Conservation (phyloP, 2,888 invertebrate genomes). For the Ormyrus thymus region DNA sequence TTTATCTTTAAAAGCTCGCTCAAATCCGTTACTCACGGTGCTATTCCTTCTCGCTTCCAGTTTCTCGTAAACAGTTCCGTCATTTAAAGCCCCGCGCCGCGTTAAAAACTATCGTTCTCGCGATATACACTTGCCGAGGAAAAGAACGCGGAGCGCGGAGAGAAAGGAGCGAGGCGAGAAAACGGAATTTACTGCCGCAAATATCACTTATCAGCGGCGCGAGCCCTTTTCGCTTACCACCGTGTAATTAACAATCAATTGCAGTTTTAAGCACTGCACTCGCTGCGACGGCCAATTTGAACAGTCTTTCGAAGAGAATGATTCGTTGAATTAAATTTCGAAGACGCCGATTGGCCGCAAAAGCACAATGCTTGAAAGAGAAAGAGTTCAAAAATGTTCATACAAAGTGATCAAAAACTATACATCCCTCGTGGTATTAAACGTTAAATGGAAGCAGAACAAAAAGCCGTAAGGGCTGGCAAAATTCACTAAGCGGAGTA, state of each 20-base stretch:
- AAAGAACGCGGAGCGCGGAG: constrained; percentile 15
- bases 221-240: neutral
- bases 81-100: constrained; percentile 4
- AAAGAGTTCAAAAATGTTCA: too few species aligned
- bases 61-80: constrained; percentile 30
- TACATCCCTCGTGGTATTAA: too few species aligned
- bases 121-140: neutral
- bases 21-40: neutral
- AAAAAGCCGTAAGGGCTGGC: too few species aligned
- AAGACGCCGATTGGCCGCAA: too few species aligned
- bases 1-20: too few species aligned
- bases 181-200: constrained; percentile 29
- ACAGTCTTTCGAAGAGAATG: too few species aligned
- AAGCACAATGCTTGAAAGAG: too few species aligned
- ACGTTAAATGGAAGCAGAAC: too few species aligned
- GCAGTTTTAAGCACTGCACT: neutral
- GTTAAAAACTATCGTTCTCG: constrained; percentile 29
- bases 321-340: too few species aligned
- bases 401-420: too few species aligned
- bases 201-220: constrained; percentile 24
- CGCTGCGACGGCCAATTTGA: too few species aligned
- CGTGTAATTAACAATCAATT: constrained; percentile 8
- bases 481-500: too few species aligned
- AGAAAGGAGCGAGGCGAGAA: neutral
- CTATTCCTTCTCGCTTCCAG: constrained; percentile 1